Evolutionary conservation across 2,888 invertebrate species (phyloP).

Genomic region (Coronaproctus castanopsis): DNA sequence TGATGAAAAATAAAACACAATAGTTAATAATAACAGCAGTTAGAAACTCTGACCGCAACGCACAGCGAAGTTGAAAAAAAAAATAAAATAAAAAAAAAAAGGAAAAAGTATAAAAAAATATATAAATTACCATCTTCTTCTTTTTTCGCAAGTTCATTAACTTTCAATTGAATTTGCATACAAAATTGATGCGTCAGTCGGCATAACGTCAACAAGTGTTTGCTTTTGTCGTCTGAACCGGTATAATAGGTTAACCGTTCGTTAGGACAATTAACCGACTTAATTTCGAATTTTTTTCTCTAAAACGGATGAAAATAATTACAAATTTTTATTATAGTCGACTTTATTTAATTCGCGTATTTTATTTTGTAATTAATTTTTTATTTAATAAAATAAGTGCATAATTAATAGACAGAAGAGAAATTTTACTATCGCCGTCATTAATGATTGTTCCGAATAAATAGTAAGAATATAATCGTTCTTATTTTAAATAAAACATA

Average conservation of each 20-base stretch:
- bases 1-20: too few relatives aligned
- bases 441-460: too few relatives aligned
- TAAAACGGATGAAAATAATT: too few relatives aligned
- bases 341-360: too few relatives aligned
- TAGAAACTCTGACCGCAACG: too few relatives aligned
- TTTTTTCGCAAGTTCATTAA: conserved; percentile 24
- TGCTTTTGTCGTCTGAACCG: conserved; percentile 80
- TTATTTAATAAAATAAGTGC: not conserved
- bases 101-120: not conserved
- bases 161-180: conserved; percentile 70
- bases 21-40: too few relatives aligned
- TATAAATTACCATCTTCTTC: conserved; percentile 11
- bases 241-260: conserved; percentile 76
- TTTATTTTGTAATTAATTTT: not conserved
- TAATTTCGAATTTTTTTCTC: conserved; percentile 91
- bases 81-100: not conserved
- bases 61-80: too few relatives aligned
- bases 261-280: conserved; percentile 46
- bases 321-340: too few relatives aligned
- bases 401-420: too few relatives aligned
- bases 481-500: too few relatives aligned
- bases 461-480: too few relatives aligned
- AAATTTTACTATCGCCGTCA: too few relatives aligned
- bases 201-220: conserved; percentile 67
- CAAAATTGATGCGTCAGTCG: conserved; percentile 88